Evolutionary conservation across 2,888 invertebrate species (phyloP), one percentile per base, ranked within the genome.

Genomic region (Zygothrica quintamaculata): DNA sequence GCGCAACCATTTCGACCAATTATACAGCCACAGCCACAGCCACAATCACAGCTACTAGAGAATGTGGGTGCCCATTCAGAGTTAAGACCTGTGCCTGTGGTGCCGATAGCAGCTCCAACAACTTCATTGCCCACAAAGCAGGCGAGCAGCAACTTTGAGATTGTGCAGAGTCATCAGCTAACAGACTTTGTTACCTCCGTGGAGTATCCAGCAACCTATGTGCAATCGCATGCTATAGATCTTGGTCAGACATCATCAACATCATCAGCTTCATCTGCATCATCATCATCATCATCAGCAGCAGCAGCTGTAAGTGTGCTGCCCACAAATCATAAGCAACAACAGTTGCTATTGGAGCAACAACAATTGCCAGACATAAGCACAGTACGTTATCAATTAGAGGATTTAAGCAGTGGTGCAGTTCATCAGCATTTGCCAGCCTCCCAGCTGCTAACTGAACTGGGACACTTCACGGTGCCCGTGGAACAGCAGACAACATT

Each of bases 161-260:
- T 90, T 11, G 76, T 90, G 12, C 93, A 94, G 78, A 95, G 95
- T 84, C 92, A 95, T 48, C 94, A 94, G 36, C 77, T 95, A 4
- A 93, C 93, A 1, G 94, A 95, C 84, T 95, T 93, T 78, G 92
- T 95, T 0, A 94, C 95, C 36, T 94, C 95, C 1, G 92, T 95
- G 36, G 94, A 95, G 74, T 94, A 95, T 89, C 95, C 95, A 7
- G 92, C 94, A 36, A 94, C 94, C 71, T 92, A 94, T 51, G 93
- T 95, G 57, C 94, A 95, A 77, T 88, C 91, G 1, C 89, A 88
- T 50, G 68, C 90, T 7, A 88, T 89, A 12, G 91, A 91, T 57
- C 93, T 96, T 6, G 82, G 74, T 0, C 55, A 61, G 12, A 11
- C 94, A 95, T 12, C 82, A 94, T n/a, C 92, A 94, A 52, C 95